phyloP scores from a whole-genome alignment of 2,888 invertebrate species.

The Netelia virgata region DNA sequence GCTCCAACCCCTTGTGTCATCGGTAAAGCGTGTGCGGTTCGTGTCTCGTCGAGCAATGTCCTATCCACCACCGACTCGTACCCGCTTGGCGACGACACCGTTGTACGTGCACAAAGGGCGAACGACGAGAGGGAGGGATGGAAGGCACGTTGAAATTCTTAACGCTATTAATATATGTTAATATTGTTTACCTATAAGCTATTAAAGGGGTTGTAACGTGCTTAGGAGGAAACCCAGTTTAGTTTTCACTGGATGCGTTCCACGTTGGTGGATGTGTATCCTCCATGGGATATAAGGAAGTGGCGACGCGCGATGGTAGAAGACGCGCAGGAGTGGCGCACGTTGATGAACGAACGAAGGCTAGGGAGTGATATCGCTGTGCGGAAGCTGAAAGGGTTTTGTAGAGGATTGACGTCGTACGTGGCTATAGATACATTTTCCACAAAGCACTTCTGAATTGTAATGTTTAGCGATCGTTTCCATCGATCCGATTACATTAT shows the following conservation, averaged over 20 bases:
- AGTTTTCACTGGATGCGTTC: slow-evolving; percentile 80
- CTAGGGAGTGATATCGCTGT: slow-evolving; percentile 56
- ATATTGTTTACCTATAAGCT: slow-evolving; percentile 85
- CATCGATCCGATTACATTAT: background rate
- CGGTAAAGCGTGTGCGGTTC: slow-evolving; percentile 69
- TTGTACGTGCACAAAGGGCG: slow-evolving; percentile 8
- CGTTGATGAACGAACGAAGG: slow-evolving; percentile 25
- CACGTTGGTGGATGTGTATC: slow-evolving; percentile 79
- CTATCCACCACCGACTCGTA: slow-evolving; percentile 66
- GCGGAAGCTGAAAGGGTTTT: slow-evolving; percentile 70
- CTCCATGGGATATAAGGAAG: slow-evolving; percentile 70
- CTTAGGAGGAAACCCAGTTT: slow-evolving; percentile 85
- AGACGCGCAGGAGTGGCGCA: slow-evolving; percentile 26
- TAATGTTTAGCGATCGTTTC: slow-evolving; percentile 60
- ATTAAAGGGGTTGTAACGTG: slow-evolving; percentile 84
- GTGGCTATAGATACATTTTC: slow-evolving; percentile 10
- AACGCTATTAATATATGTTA: slow-evolving; percentile 85
- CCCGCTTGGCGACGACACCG: slow-evolving; percentile 30
- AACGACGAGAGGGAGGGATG: slow-evolving; percentile 3
- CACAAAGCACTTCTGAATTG: slow-evolving; percentile 16
- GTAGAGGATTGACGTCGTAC: slow-evolving; percentile 33
- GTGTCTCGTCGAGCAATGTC: slow-evolving; percentile 58
- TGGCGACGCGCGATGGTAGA: slow-evolving; percentile 42
- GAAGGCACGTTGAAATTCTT: slow-evolving; percentile 80
- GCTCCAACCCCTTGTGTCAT: slow-evolving; percentile 52